Base-by-base conservation (phyloP, 2,888 invertebrate species). In the Unio pictorum region DNA sequence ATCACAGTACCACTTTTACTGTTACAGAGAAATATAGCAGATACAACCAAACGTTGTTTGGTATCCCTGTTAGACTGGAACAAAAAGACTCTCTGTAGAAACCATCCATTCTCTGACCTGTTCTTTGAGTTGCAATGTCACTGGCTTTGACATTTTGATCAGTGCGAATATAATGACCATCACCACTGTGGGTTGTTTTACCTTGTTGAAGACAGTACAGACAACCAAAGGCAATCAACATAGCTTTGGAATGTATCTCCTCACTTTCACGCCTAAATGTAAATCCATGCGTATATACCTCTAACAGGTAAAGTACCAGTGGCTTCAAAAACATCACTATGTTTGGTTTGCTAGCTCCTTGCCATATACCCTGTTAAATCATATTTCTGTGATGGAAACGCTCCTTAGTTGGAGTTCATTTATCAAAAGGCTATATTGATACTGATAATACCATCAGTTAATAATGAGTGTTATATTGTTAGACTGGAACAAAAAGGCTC, bases 301-400 rank as follows among this genome's bases (percentile, higher is more conserved):
- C 20, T 5, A 45, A 20, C 4, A 75, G 45, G 54, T 75, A 67
- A 26, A 55, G 23, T 18, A 75, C 68, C 4, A 79, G 55, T 18
- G 75, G 75, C 28, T 65, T 61, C 34, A 76, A 34, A 63, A 71
- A 76, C 59, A 63, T 71, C 17, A 58, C 55, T 73, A 76, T 70
- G 0, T 66, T 67, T 28, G 75, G 68, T 34, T 34, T 34, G 34
- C 34, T 7, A 34, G 7, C 1, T 34, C 34, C 34, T 34, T 34
- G 34, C 34, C 70, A 67, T 7, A 71, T 55, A 18, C 67, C 64
- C 61, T 64, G 60, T 28, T 61, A 15, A 11, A 77, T 54, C 70
- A 73, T 75, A 61, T 75, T 73, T 23, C 62, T 73, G 11, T 57
- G n/a, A 18, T 45, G 61, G 57, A 72, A 76, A 4, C 71, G 20